Conservation (phyloP, 2,113 vertebrate species). For the Elgaria multicarinata region DNA sequence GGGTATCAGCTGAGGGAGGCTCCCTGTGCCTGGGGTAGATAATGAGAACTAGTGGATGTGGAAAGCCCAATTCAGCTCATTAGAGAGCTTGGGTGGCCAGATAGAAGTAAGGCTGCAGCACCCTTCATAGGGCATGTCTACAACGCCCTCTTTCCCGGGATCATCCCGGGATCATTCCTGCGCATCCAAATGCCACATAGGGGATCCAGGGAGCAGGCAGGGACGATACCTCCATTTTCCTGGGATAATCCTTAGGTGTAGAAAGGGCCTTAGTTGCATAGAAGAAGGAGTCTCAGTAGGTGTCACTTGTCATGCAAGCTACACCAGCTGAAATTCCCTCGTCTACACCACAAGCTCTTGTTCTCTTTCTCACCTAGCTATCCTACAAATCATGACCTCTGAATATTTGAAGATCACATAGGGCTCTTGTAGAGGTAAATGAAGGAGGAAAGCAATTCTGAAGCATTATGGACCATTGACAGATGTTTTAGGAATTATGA, state of each 20-base stretch:
- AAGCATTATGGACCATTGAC: not conserved
- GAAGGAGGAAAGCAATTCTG: not conserved
- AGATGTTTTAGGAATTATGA: not conserved
- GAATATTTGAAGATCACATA: not conserved
- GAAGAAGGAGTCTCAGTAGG: not conserved
- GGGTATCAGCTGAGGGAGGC: not conserved
- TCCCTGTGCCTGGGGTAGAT: not conserved
- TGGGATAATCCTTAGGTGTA: too few relatives aligned
- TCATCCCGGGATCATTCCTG: too few relatives aligned
- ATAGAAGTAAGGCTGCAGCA: not conserved
- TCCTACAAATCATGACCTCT: not conserved
- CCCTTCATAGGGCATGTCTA: too few relatives aligned
- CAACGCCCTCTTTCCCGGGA: too few relatives aligned
- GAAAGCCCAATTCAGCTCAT: not conserved
- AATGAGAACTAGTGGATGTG: not conserved
- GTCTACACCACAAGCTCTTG: not conserved
- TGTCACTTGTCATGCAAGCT: not conserved
- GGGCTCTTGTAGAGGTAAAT: not conserved
- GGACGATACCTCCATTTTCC: too few relatives aligned
- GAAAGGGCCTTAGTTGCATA: too few relatives aligned
- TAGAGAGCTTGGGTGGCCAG: not conserved
- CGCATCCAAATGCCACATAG: too few relatives aligned
- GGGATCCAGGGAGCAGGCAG: too few relatives aligned
- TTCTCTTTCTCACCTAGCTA: too few relatives aligned
- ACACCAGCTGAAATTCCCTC: not conserved